These are phyloP conservation scores for Malacosoma neustria DNA, from an alignment of 2,888 invertebrate genomes.

Conservation along the genomic window DNA sequence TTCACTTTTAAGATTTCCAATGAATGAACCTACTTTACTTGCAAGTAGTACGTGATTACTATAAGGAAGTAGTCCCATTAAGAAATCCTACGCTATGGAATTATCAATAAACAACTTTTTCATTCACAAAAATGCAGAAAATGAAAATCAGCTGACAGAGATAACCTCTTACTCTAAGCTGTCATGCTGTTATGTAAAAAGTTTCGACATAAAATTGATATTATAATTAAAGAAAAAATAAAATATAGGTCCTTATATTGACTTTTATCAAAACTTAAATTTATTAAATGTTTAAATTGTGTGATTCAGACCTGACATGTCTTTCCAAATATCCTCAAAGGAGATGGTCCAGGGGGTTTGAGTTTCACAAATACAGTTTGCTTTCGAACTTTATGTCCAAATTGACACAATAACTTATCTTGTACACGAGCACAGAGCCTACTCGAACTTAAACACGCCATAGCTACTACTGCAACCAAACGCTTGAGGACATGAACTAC, in stretches of 20 bases:
- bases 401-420: constrained; percentile 87
- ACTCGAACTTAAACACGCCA: constrained; percentile 89
- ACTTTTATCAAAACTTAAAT: too few relatives aligned
- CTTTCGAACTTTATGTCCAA: constrained; percentile 81
- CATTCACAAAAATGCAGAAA: constrained; percentile 17
- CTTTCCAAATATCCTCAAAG: constrained; percentile 69
- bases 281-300: not conserved
- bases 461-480: constrained; percentile 84
- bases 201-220: not conserved
- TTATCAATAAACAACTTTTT: constrained; percentile 1
- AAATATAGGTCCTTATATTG: not conserved
- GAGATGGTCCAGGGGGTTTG: constrained; percentile 78
- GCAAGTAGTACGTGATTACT: not conserved
- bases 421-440: constrained; percentile 87
- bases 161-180: constrained; percentile 33
- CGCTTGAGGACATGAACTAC: constrained; percentile 73
- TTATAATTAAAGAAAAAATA: not conserved
- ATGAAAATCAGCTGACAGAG: constrained; percentile 32
- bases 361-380: constrained; percentile 81
- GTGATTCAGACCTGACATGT: constrained; percentile 51
- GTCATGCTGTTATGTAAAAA: constrained; percentile 38
- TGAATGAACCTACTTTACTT: constrained; percentile 27
- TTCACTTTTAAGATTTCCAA: constrained; percentile 63
- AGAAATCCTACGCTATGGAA: too few relatives aligned
- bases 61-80: not conserved